Conservation (phyloP, 1,140 invertebrate genomes). For the Drosophila lacteicornis region DNA sequence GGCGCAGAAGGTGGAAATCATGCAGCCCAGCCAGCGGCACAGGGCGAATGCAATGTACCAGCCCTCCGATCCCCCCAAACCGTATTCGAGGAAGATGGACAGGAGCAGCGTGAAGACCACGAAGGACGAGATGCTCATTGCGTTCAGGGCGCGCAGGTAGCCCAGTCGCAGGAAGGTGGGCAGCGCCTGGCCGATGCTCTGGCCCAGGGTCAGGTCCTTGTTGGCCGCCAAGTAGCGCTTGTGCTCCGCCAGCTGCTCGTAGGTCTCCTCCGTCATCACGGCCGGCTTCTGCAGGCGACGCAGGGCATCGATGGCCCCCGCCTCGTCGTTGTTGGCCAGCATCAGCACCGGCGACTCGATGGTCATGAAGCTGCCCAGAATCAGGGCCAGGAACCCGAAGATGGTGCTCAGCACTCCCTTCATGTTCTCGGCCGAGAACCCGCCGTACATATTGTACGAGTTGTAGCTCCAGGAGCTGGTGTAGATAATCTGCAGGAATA, state of each 20-base stretch:
- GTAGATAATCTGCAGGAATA: constrained; percentile 53
- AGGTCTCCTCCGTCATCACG: constrained; percentile 53
- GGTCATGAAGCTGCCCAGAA: constrained; percentile 16
- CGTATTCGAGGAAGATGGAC: neutral
- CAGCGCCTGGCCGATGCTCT: constrained; percentile 46
- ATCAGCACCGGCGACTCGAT: constrained; percentile 64
- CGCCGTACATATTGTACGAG: neutral
- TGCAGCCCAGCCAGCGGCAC: constrained; percentile 27
- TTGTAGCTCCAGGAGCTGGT: constrained; percentile 12
- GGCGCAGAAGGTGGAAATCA: constrained; percentile 17
- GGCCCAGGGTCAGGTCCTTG: constrained; percentile 21
- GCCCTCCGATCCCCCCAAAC: accelerated
- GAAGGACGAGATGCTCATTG: constrained; percentile 48
- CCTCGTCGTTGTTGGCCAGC: constrained; percentile 59
- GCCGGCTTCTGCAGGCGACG: constrained; percentile 58
- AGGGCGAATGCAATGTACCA: constrained; percentile 37
- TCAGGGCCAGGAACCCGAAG: constrained; percentile 40
- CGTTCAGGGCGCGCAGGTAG: constrained; percentile 49
- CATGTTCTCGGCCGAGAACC: constrained; percentile 45
- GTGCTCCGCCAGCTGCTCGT: constrained; percentile 59
- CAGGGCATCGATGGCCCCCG: constrained; percentile 50
- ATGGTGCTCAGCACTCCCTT: constrained; percentile 49
- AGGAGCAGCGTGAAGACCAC: constrained; percentile 3
- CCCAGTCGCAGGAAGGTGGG: constrained; percentile 32
- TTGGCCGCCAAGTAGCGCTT: constrained; percentile 63